Base-by-base conservation (phyloP, 1,140 invertebrate species). In the Drosophila repleta region DNA sequence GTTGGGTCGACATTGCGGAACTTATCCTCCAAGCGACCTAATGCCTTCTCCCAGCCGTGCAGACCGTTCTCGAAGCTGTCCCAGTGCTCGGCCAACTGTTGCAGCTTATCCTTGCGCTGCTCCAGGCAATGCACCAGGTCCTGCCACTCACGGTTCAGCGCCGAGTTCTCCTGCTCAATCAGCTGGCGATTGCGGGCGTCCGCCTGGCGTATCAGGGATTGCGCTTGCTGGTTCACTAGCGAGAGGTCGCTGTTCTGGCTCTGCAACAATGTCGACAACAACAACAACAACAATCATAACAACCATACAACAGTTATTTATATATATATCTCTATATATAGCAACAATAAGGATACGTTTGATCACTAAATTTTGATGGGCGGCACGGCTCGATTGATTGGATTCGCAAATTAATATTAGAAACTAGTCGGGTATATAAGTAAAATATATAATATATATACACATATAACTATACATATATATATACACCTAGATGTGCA, bases 101-200 rank as follows among this genome's bases (percentile, higher is more conserved):
- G 93, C 3, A 96, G 90, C 35, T 93, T 92, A 60, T 95, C 93
- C 57, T 94, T 92, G 56, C 95, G 93, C 57, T 92, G 93, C 68
- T 96, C 96, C 82, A 97, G 92, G 82, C 94, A 93, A 5, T 93
- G 93, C 20, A 97, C 93, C 1, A 97, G 91, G 11, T 95, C 93
- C 58, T 94, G 94, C 97, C 97, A 98, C 75, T 95, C 93, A 24
- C 94, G 93, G 53, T 94, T 95, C 11, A 97, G 94, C 35, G 94
- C 92, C 0, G 91, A 85, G 37, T 95, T 92, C 64, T 96, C 93
- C 24, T 92, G 77, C 49, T 94, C 93, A 61, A 97, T 95, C 15
- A 92, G 90, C 49, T 93, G 90, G 48, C 94, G 93, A 84, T 95
- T 96, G 2, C 92, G 83, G 6, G 91, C 76, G 81, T 96, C 94